Conservation (phyloP, 2,113 vertebrate species). For the Bothrops jararaca region DNA sequence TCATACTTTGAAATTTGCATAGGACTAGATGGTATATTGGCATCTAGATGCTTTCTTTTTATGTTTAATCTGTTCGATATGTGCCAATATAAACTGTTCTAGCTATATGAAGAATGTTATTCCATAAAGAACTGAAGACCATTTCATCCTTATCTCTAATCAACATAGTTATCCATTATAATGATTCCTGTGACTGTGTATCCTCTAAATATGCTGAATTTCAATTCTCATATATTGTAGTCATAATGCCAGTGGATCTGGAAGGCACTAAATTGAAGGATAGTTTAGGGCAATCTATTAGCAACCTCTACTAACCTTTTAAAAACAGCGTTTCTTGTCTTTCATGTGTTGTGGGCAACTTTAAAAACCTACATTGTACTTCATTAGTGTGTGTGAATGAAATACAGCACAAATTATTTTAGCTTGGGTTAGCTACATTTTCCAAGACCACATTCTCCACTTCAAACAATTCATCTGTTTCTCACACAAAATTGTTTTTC, state of each 20-base stretch:
- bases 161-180: background rate
- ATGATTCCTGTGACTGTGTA: background rate
- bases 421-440: background rate
- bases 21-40: background rate
- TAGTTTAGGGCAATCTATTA: background rate
- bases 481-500: background rate
- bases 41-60: background rate
- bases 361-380: background rate
- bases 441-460: background rate
- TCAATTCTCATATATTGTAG: background rate
- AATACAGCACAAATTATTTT: background rate
- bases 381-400: background rate
- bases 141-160: background rate
- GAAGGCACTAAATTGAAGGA: background rate
- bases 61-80: background rate
- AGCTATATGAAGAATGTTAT: background rate
- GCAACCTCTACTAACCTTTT: background rate
- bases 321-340: background rate
- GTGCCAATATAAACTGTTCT: background rate
- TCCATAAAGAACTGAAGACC: background rate
- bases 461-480: background rate
- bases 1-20: background rate
- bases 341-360: slow-evolving; percentile 15
- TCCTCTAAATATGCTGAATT: background rate
- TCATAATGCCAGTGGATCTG: background rate